Base-by-base conservation (phyloP, 2,797 vertebrate genomes). In the Urosaurus nigricauda region DNA sequence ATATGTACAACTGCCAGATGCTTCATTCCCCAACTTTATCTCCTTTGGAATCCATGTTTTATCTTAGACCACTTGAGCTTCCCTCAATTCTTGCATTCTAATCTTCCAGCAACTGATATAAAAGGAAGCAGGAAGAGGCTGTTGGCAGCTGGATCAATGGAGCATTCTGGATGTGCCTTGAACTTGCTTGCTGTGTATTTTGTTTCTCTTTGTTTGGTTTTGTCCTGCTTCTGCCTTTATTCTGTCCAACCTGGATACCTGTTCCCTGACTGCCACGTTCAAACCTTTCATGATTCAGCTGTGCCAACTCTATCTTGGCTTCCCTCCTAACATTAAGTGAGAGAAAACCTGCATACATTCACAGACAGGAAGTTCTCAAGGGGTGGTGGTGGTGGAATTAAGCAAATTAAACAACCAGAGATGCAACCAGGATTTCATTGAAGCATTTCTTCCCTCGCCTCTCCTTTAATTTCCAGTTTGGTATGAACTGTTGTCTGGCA, bases 401-500 rank as follows among this genome's bases (percentile, higher is more conserved):
- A 92, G 95, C 92, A 95, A 95, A 95, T 32, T 93, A 95, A 96
- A 94, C 90, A 92, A 92, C 93, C 91, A 92, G 93, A 92, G 95
- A 95, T 93, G 93, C 92, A 91, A 92, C 92, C 56, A 91, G 94
- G 95, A 95, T 95, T 94, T 93, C 90, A 93, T 95, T 95, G 95
- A 95, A 94, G 94, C 94, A 94, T 94, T 93, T 93, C 94, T 95
- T 95, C 93, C 90, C 90, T 90, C 89, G 84, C 91, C 94, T 92
- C 93, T 93, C 92, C 92, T 92, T 94, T 93, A 91, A 89, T 92
- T 91, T 82, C 89, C 93, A 87, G 75, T 94, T 88, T 92, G 94
- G 92, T 92, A 94, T 95, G 92, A 94, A 90, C 93, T 81, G 92
- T 94, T 94, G 93, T 95, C 94, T 96, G 95, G 94, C 94, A 92